Conservation (phyloP, 2,888 invertebrate genomes). For the Anthophora plumipes region DNA sequence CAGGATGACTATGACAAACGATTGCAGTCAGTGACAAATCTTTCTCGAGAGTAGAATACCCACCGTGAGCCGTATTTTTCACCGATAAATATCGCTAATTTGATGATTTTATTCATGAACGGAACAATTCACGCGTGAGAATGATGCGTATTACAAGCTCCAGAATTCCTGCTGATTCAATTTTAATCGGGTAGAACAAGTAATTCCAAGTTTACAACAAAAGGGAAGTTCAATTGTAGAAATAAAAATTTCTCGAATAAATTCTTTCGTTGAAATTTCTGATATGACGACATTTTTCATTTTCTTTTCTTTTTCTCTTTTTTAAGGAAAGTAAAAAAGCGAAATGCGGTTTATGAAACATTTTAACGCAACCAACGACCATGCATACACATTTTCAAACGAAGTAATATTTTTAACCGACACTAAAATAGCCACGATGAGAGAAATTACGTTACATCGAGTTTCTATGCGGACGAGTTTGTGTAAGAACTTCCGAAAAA, state of each 20-base stretch:
- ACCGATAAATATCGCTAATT: background rate
- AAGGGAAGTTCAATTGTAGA: background rate
- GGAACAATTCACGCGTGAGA: background rate
- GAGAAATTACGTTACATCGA: too few relatives aligned
- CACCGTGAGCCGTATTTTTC: background rate
- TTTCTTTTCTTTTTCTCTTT: too few relatives aligned
- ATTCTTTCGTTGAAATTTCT: background rate
- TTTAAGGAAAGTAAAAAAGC: too few relatives aligned
- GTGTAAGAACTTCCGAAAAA: too few relatives aligned
- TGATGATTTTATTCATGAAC: background rate
- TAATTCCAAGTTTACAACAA: background rate
- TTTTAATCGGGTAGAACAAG: background rate
- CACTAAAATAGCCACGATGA: too few relatives aligned
- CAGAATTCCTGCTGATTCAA: background rate
- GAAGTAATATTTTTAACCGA: too few relatives aligned
- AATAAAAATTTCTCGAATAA: background rate
- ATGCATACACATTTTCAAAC: too few relatives aligned
- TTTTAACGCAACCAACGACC: too few relatives aligned
- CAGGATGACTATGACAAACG: constrained; percentile 16
- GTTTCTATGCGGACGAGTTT: too few relatives aligned
- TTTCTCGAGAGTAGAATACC: background rate
- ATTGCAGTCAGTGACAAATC: constrained; percentile 18
- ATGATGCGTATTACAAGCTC: background rate
- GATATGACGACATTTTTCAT: too few relatives aligned
- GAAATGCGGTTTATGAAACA: too few relatives aligned